Base-by-base conservation (phyloP, 2,113 vertebrate genomes). In the Chroicocephalus ridibundus region DNA sequence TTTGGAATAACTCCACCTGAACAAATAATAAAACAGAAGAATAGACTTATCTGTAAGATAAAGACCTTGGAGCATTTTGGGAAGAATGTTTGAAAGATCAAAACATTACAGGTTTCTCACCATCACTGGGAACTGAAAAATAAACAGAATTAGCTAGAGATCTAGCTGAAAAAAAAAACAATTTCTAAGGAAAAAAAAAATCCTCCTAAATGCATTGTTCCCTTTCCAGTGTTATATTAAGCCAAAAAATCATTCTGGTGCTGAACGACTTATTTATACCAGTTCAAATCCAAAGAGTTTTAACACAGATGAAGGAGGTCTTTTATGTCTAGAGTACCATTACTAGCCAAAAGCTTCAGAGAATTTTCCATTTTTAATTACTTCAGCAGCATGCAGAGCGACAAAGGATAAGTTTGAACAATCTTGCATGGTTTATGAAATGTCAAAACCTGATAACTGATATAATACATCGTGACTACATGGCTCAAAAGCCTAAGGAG, bases 11-110 rank as follows among this genome's bases (percentile, higher is more conserved):
- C n/a, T 82, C 47, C 75, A 20, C 38, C 65, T 77, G 46, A 93
- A 69, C n/a, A 90, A 90, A 94, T 83, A 92, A 80, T 85, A 85
- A 85, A 95, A 52, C 18, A 95, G 65, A 90, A 86, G 61, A 82
- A 71, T 36, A 85, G 60, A 69, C 34, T 94, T 94, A 86, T 68
- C 62, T 86, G 55, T 93, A 78, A 91, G 44, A 84, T 86, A 95
- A 82, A 91, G 52, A 74, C 66, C 91, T 96, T 80, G 74, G 38
- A 55, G 47, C 32, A 72, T 85, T 77, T 82, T 82, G 34, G 34
- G 70, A 93, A 88, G 77, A 82, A 69, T 70, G 36, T 80, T 88
- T 95, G 77, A 78, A 94, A 77, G 49, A 88, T 86, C 69, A 84
- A 65, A 96, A 91, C 17, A 77, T 74, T 81, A 64, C 74, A 88